phyloP scores from a whole-genome alignment of 2,113 vertebrate genomes.

The Meles meles region DNA sequence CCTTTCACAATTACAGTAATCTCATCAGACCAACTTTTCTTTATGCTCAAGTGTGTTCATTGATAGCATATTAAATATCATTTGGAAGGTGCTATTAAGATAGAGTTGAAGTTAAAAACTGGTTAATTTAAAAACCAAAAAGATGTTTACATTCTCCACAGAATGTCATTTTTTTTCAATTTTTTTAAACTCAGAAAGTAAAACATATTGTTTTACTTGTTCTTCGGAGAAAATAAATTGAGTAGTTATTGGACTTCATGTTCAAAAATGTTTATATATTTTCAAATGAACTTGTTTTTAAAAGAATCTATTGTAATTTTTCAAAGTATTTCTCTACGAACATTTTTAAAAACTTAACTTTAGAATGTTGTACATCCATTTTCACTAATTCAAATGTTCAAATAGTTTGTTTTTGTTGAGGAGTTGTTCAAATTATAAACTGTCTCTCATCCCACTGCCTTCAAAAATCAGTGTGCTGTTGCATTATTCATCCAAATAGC shows the following conservation, averaged over 20 bases:
- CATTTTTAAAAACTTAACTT: neutral
- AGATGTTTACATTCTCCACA: neutral
- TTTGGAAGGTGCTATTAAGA: neutral
- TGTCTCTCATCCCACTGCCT: constrained; percentile 46
- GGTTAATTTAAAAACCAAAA: neutral
- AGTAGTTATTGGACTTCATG: neutral
- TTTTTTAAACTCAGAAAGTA: neutral
- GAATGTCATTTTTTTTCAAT: neutral
- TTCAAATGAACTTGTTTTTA: neutral
- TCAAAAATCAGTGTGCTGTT: constrained; percentile 4
- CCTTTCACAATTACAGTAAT: neutral
- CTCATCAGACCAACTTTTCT: neutral
- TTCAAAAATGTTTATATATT: neutral
- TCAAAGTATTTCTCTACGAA: constrained; percentile 7
- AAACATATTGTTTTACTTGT: neutral
- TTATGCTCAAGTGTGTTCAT: neutral
- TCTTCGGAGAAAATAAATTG: neutral
- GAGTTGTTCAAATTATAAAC: constrained; percentile 46
- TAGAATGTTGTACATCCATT: neutral
- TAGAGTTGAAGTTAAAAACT: neutral
- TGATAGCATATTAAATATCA: neutral
- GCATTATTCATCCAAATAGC: constrained; percentile 39
- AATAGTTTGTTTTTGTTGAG: constrained; percentile 42
- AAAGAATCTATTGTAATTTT: neutral
- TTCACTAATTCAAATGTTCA: constrained; percentile 39